Conservation (phyloP, 2,888 invertebrate genomes). For the Blomia tropicalis region DNA sequence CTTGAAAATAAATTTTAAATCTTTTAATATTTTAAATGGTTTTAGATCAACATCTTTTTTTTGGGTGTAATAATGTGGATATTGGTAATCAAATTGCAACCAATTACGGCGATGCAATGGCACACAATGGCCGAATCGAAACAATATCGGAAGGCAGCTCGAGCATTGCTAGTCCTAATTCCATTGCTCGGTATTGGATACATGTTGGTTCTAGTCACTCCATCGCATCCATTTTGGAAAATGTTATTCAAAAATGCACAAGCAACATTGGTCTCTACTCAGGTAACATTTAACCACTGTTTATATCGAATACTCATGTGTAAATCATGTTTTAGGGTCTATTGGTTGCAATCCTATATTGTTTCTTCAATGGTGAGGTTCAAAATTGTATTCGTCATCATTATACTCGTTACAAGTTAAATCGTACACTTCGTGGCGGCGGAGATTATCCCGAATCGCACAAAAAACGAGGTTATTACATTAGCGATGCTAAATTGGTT, state of each 20-base stretch:
- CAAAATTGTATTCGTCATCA: slow-evolving; percentile 67
- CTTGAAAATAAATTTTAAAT: slow-evolving; percentile 20
- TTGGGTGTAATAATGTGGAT: slow-evolving; percentile 47
- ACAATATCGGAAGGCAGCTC: slow-evolving; percentile 63
- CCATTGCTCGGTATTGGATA: slow-evolving; percentile 86
- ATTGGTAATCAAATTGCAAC: slow-evolving; percentile 75
- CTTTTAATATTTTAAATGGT: too few relatives aligned
- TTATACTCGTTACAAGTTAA: slow-evolving; percentile 55
- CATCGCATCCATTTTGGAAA: slow-evolving; percentile 52
- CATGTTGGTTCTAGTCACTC: slow-evolving; percentile 57
- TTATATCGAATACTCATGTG: slow-evolving; percentile 9
- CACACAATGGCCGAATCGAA: neutral
- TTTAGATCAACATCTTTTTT: slow-evolving; percentile 36
- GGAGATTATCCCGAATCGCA: slow-evolving; percentile 20
- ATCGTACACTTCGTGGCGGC: slow-evolving; percentile 27
- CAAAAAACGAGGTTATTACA: neutral
- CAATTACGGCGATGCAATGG: slow-evolving; percentile 68
- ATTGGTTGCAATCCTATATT: slow-evolving; percentile 73
- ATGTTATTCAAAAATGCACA: slow-evolving; percentile 60
- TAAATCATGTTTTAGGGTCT: slow-evolving; percentile 50
- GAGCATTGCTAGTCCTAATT: slow-evolving; percentile 73
- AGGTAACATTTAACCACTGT: slow-evolving; percentile 46
- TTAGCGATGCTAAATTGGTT: neutral
- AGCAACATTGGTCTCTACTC: slow-evolving; percentile 68
- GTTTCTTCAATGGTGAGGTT: slow-evolving; percentile 70